These are phyloP conservation scores for Pagrus major DNA, from an alignment of 2,113 vertebrate species.

Conservation along the genomic window DNA sequence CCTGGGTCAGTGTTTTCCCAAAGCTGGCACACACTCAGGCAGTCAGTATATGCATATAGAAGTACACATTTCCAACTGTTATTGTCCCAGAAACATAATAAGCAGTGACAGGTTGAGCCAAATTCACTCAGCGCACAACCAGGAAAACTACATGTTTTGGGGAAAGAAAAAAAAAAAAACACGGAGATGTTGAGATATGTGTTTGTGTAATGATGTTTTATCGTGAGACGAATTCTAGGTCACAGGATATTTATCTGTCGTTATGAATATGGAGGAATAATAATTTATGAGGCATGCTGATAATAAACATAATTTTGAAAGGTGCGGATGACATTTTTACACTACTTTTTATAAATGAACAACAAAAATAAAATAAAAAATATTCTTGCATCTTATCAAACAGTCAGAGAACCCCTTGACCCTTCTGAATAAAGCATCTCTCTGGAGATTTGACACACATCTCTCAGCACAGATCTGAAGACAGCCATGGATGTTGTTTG, in stretches of 20 bases:
- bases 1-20: conserved; percentile 47
- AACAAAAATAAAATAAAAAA: conserved; percentile 59
- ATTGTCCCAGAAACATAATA: conserved; percentile 66
- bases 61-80: conserved; percentile 46
- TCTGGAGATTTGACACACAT: conserved; percentile 81
- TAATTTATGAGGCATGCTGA: conserved; percentile 57
- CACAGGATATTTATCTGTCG: conserved; percentile 64
- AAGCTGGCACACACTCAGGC: conserved; percentile 29
- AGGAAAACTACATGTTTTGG: conserved; percentile 52
- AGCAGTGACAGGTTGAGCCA: conserved; percentile 55
- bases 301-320: conserved; percentile 74
- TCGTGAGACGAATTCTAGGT: conserved; percentile 67
- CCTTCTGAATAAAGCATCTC: conserved; percentile 77
- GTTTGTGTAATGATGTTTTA: conserved; percentile 51
- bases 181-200: conserved; percentile 32
- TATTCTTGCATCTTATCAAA: conserved; percentile 74
- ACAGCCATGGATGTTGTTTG: conserved; percentile 78
- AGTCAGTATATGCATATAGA: conserved; percentile 19
- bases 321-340: conserved; percentile 63
- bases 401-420: conserved; percentile 77
- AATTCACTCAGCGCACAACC: conserved; percentile 38
- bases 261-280: conserved; percentile 72
- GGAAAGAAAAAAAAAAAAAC: conserved; percentile 48
- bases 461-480: conserved; percentile 80
- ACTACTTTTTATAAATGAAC: conserved; percentile 55